Evolutionary conservation across 2,888 invertebrate genomes (phyloP), one percentile per base, ranked within the genome.

Genomic region (Epirrhoe tristata): DNA sequence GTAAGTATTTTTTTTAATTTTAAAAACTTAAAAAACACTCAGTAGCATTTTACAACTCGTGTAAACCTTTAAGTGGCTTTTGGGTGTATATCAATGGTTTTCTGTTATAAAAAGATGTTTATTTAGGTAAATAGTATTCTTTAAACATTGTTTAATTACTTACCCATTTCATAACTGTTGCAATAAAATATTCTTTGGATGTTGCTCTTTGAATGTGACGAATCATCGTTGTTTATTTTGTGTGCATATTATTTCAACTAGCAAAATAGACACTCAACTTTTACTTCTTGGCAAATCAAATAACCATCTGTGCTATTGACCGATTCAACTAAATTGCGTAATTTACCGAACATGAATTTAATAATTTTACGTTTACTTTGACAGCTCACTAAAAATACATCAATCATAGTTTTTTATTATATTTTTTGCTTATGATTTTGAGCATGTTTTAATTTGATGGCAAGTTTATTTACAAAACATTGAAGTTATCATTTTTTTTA

Each of bases 321-420:
- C 43, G 43, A 52, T 67, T 58, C 53, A 58, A 24, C 14, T 36
- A 32, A 50, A 62, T 63, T 52, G 52, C 61, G 64, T 62, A 59
- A 69, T 62, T 64, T 39, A 59, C 64, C 31, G 48, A 48, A 58
- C 10, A 51, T 58, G 8, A 55, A 32, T 66, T 54, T 57, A 48
- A 61, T 63, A 56, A 60, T 14, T 16, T 43, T 55, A 59, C 8
- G 51, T 52, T 55, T 58, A 36, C 39, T 62, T 70, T 66, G 65
- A 69, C 59, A 57, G 64, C 66, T 50, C 55, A 57, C 61, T 46
- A 55, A 54, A 63, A n/a, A 24, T 66, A 43, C 69, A 71, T 73
- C 73, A 71, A 72, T 73, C 73, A 73, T 64, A 48, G 50, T 67
- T 71, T 71, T n/a, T 71, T 66, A 24, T 32, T 51, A 12, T 4